phyloP scores from a whole-genome alignment of 2,888 invertebrate genomes.

The Drosophila nr. perissopoda region DNA sequence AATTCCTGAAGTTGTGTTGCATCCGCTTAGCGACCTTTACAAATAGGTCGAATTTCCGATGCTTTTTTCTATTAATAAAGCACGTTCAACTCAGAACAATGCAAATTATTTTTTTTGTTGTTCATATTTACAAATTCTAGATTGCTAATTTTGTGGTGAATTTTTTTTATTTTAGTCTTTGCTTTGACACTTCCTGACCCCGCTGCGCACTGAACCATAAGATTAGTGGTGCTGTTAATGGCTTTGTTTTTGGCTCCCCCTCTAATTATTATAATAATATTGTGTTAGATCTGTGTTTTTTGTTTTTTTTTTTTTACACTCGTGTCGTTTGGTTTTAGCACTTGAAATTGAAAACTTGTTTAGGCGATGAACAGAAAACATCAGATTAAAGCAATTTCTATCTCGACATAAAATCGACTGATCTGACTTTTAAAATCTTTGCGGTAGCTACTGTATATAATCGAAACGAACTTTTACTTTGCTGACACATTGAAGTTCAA shows the following conservation, averaged over 20 bases:
- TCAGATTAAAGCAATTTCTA: conserved; percentile 34
- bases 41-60: conserved; percentile 28
- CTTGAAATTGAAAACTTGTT: conserved; percentile 70
- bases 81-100: conserved; percentile 45
- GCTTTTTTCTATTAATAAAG: conserved; percentile 23
- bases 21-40: conserved; percentile 9
- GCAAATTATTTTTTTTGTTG: conserved; percentile 18
- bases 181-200: conserved; percentile 63
- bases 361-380: conserved; percentile 33
- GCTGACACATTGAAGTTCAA: conserved; percentile 73
- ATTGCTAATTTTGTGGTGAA: conserved; percentile 53
- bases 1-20: neutral
- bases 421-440: conserved; percentile 45
- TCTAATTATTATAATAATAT: conserved; percentile 73
- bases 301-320: conserved; percentile 11
- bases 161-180: conserved; percentile 41
- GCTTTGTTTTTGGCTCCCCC: conserved; percentile 39
- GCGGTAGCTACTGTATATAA: conserved; percentile 53
- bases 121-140: conserved; percentile 26
- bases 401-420: conserved; percentile 30
- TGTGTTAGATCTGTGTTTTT: conserved; percentile 40
- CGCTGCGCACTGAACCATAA: conserved; percentile 70
- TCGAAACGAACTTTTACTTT: conserved; percentile 59
- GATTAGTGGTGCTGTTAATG: conserved; percentile 62
- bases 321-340: conserved; percentile 43